These are phyloP conservation scores for Luffia ferchaultella DNA, from an alignment of 2,888 invertebrate genomes.

Conservation along the genomic window DNA sequence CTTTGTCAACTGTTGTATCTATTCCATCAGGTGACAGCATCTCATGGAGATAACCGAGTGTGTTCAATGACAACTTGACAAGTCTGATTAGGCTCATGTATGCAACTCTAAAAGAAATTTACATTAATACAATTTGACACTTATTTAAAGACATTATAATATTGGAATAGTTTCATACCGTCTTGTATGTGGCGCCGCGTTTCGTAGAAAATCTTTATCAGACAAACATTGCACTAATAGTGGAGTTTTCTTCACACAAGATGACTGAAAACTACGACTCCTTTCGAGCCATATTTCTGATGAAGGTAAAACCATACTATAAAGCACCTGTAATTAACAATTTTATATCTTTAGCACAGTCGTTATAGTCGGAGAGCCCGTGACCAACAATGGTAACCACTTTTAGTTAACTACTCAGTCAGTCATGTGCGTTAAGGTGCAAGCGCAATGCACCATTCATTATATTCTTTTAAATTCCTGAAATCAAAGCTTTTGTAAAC, in stretches of 20 bases:
- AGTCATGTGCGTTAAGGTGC: too few relatives aligned
- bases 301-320: slow-evolving; percentile 92
- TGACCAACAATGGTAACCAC: too few relatives aligned
- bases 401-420: too few relatives aligned
- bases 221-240: slow-evolving; percentile 53
- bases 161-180: too few relatives aligned
- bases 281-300: slow-evolving; percentile 79
- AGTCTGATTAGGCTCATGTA: slow-evolving; percentile 88
- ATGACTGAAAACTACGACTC: slow-evolving; percentile 63
- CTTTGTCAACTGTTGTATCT: slow-evolving; percentile 43
- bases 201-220: slow-evolving; percentile 54
- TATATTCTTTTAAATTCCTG: too few relatives aligned
- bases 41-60: slow-evolving; percentile 83
- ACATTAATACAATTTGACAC: too few relatives aligned
- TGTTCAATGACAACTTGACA: slow-evolving; percentile 87
- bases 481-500: too few relatives aligned
- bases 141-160: too few relatives aligned
- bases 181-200: slow-evolving; percentile 51
- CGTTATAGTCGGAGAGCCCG: neutral
- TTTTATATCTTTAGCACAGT: too few relatives aligned
- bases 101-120: slow-evolving; percentile 70
- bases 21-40: slow-evolving; percentile 60
- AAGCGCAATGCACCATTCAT: too few relatives aligned
- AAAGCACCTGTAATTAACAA: slow-evolving; percentile 75
- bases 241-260: slow-evolving; percentile 67